phyloP scores from a whole-genome alignment of 1,140 invertebrate genomes.

The Agraylea sexmaculata region DNA sequence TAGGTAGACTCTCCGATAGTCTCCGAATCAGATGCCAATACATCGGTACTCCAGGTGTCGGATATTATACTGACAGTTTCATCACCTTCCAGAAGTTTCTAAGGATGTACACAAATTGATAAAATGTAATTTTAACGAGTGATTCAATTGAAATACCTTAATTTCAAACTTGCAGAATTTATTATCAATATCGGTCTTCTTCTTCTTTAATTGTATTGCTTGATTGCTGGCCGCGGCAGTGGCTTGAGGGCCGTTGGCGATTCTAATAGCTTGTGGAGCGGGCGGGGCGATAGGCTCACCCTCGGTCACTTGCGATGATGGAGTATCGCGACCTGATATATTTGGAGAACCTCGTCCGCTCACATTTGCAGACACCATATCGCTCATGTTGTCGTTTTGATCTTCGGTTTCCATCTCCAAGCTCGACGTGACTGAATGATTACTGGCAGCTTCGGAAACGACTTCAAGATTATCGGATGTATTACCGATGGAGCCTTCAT shows the following conservation, averaged over 20 bases:
- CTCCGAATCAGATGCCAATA: conserved; percentile 89
- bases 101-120: background rate
- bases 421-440: conserved; percentile 89
- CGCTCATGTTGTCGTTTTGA: conserved; percentile 84
- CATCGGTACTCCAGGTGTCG: conserved; percentile 96
- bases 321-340: conserved; percentile 79
- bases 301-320: conserved; percentile 81
- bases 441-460: conserved; percentile 87
- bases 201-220: conserved; percentile 58
- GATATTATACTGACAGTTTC: conserved; percentile 92
- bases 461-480: conserved; percentile 89
- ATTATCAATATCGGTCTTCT: conserved; percentile 87
- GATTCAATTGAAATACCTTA: conserved; percentile 36
- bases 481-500: conserved; percentile 77
- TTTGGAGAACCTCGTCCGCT: conserved; percentile 74
- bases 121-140: background rate
- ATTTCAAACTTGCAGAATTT: conserved; percentile 99
- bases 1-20: conserved; percentile 59
- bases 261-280: no score
- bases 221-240: conserved; percentile 41
- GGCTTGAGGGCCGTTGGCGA: conserved; percentile 26
- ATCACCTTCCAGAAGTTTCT: conserved; percentile 72
- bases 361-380: conserved; percentile 95
- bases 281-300: conserved; percentile 48
- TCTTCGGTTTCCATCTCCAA: conserved; percentile 79